These are phyloP conservation scores for Cichlasoma orientale DNA, from an alignment of 2,797 vertebrate species.

Conservation along the genomic window DNA sequence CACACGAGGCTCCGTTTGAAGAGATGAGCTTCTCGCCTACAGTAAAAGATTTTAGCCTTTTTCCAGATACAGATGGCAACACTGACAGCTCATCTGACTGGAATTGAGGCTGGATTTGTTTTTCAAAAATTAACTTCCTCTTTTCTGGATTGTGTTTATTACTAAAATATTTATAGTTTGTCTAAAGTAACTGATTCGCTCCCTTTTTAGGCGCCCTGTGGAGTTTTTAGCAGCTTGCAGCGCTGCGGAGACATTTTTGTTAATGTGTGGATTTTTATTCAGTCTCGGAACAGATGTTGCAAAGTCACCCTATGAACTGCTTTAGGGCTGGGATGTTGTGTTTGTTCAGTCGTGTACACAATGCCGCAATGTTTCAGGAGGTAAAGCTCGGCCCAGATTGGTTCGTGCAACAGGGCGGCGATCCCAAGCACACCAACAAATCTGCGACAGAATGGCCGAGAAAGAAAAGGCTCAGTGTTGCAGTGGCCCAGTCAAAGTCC, in stretches of 20 bases:
- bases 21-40: constrained; percentile 22
- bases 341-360: background rate
- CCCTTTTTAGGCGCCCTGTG: background rate
- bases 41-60: background rate
- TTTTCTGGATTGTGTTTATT: background rate
- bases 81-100: background rate
- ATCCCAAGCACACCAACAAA: background rate
- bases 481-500: background rate
- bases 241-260: no score
- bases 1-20: constrained; percentile 1
- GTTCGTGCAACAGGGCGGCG: background rate
- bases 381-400: background rate
- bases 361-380: background rate
- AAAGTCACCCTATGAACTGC: background rate
- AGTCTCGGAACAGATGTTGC: background rate
- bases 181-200: background rate
- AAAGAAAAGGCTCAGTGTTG: background rate
- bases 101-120: background rate
- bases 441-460: background rate
- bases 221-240: background rate
- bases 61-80: background rate
- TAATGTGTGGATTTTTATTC: background rate
- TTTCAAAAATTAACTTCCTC: background rate
- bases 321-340: background rate
- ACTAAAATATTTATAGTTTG: background rate